Percentiles rank a stretch among this genome's conserved stretches.
Evolutionary conservation across 2,888 invertebrate genomes (phyloP).

Genomic region (Allophyes oxyacanthae): DNA sequence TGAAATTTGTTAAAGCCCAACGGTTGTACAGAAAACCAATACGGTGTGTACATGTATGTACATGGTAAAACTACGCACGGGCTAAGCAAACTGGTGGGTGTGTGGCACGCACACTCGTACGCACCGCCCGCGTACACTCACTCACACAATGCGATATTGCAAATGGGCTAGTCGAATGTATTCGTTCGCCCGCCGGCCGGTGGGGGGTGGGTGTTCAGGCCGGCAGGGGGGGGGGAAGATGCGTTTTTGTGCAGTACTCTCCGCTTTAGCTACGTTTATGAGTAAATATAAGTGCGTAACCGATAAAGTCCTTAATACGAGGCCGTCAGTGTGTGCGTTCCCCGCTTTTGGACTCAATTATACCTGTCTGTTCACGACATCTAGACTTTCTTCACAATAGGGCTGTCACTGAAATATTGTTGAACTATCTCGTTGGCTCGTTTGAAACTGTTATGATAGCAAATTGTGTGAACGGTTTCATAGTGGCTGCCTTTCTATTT

Average conservation of each 20-base stretch:
- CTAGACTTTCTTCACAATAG: slow-evolving; percentile 61
- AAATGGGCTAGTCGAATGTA: slow-evolving; percentile 89
- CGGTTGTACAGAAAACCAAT: slow-evolving; percentile 87
- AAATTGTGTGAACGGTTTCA: slow-evolving; percentile 24
- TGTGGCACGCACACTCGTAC: slow-evolving; percentile 68
- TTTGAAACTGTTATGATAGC: slow-evolving; percentile 25
- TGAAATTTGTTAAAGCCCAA: slow-evolving; percentile 87
- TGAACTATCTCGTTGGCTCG: slow-evolving; percentile 21
- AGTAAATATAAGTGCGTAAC: slow-evolving; percentile 87
- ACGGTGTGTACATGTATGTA: slow-evolving; percentile 76
- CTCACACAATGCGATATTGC: slow-evolving; percentile 87
- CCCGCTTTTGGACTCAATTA: slow-evolving; percentile 69
- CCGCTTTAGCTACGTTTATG: slow-evolving; percentile 81
- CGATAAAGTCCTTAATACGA: slow-evolving; percentile 73
- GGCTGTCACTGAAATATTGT: slow-evolving; percentile 45
- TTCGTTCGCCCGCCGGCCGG: slow-evolving; percentile 83
- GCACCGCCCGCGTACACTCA: slow-evolving; percentile 67
- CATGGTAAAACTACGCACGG: slow-evolving; percentile 84
- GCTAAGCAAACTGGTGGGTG: slow-evolving; percentile 79
- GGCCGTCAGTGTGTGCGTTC: slow-evolving; percentile 58
- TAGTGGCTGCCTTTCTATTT: slow-evolving; percentile 17
- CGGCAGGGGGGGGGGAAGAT: slow-evolving; percentile 75
- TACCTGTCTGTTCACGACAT: slow-evolving; percentile 58
- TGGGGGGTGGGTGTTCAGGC: slow-evolving; percentile 66
- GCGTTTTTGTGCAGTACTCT: slow-evolving; percentile 87